Base-by-base conservation (phyloP, 2,888 invertebrate species). In the Zhengitettix transpicula region DNA sequence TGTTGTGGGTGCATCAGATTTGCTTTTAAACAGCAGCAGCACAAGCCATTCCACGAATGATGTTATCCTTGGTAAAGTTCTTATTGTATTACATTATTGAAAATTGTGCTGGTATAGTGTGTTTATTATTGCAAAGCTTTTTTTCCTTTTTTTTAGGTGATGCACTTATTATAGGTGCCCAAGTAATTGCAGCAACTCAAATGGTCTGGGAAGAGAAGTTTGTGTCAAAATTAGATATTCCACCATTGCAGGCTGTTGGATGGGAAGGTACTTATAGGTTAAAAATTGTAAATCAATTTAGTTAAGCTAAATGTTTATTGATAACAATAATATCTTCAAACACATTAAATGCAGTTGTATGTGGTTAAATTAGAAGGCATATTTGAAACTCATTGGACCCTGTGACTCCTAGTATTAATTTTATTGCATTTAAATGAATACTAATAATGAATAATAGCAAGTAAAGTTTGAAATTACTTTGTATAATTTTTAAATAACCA, bases 171-270 rank as follows among this genome's bases (percentile, higher is more conserved):
- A 73, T 81, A 57, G 75, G 78, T 73, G 80, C 80, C 8, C 78
- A 84, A 74, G 82, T 97, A 56, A 82, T 97, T 65, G 85, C 86
- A 16, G 87, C 94, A 0, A 80, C 85, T 60, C 95, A 96, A 75
- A 93, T 96, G 87, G 93, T 97, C 0, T 85, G 90, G 64, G 97
- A 98, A 73, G 96, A 98, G 72, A 92, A 91, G 74, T 91, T 84
- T 72, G 83, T 97, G 0, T 77, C 83, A 61, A 84, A 87, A 57
- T 78, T 85, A 66, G 89, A 93, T 73, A 89, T 96, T 56, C 89
- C 92, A 0, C 83, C 96, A 0, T 74, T 97, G 62, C 89, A 92
- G 72, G 95, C 91, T 9, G 89, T 94, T 17, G 96, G 97, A 10
- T 92, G 90, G 87, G 95, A 97, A 78, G 94, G 93, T 74, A 75